Conservation (phyloP, 2,797 vertebrate genomes). For the Melanotaenia nigrans region DNA sequence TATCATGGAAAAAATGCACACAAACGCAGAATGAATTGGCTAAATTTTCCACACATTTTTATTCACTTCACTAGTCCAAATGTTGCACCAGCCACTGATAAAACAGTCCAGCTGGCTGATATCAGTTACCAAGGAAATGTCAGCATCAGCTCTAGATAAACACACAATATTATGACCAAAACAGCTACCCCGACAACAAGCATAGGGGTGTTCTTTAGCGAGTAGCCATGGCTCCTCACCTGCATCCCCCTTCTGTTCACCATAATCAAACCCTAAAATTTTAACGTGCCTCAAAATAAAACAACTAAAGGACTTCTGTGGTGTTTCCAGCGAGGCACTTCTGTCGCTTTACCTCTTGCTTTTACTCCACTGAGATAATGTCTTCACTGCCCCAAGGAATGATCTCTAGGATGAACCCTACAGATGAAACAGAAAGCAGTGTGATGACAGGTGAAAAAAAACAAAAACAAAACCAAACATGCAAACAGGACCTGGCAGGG, state of each 20-base stretch:
- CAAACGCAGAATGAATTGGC: constrained; percentile 16
- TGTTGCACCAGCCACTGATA: constrained; percentile 23
- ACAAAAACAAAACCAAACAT: constrained; percentile 10
- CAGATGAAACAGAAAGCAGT: constrained; percentile 66
- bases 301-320: constrained; percentile 44
- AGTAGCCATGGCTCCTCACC: constrained; percentile 54
- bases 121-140: constrained; percentile 73
- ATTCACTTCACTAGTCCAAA: constrained; percentile 38
- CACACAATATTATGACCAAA: constrained; percentile 72
- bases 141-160: constrained; percentile 79
- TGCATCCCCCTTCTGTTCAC: constrained; percentile 71
- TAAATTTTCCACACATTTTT: constrained; percentile 46
- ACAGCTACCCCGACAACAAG: constrained; percentile 67
- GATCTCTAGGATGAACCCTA: constrained; percentile 56
- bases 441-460: constrained; percentile 56
- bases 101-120: constrained; percentile 20
- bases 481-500: constrained; percentile 60
- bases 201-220: constrained; percentile 62
- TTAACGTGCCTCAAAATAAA: constrained; percentile 40
- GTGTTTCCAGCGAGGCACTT: constrained; percentile 54
- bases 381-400: constrained; percentile 65
- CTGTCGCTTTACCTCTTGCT: constrained; percentile 59
- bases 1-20: constrained; percentile 14
- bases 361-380: constrained; percentile 68
- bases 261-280: constrained; percentile 56